Conservation (phyloP, 1,140 invertebrate species). For the Lepeophtheirus salmonis region DNA sequence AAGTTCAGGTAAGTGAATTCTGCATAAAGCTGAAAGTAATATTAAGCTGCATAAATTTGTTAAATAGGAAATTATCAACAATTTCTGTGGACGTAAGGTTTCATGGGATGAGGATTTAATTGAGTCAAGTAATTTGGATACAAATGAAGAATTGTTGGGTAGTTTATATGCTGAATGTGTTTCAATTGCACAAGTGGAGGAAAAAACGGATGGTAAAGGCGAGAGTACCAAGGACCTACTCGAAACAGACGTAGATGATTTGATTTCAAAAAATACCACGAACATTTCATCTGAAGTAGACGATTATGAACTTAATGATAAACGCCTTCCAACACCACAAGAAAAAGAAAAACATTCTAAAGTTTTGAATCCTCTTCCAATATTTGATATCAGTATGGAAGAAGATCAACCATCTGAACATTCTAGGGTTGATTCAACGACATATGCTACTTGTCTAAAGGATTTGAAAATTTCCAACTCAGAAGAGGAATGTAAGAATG, state of each 20-base stretch:
- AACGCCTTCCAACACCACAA: not conserved
- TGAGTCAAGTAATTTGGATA: not conserved
- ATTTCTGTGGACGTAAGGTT: not conserved
- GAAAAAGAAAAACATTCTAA: not conserved
- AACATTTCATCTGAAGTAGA: too few species aligned
- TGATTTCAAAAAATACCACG: too few species aligned
- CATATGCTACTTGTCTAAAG: too few species aligned
- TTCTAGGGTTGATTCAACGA: too few species aligned
- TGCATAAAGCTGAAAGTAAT: too few species aligned
- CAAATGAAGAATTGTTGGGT: not conserved
- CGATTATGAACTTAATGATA: too few species aligned
- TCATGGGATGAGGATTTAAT: not conserved
- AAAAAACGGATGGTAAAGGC: too few species aligned
- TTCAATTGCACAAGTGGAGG: not conserved
- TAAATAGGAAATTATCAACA: not conserved
- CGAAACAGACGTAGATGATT: too few species aligned
- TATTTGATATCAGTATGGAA: not conserved
- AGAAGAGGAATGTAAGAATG: too few species aligned
- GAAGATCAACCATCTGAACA: not conserved
- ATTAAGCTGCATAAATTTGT: too few species aligned
- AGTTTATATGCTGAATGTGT: not conserved
- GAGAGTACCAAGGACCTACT: too few species aligned
- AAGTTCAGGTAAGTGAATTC: not conserved
- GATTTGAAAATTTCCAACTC: too few species aligned
- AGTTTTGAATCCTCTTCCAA: not conserved